Base-by-base conservation (phyloP, 2,113 vertebrate species). In the Cebus imitator region DNA sequence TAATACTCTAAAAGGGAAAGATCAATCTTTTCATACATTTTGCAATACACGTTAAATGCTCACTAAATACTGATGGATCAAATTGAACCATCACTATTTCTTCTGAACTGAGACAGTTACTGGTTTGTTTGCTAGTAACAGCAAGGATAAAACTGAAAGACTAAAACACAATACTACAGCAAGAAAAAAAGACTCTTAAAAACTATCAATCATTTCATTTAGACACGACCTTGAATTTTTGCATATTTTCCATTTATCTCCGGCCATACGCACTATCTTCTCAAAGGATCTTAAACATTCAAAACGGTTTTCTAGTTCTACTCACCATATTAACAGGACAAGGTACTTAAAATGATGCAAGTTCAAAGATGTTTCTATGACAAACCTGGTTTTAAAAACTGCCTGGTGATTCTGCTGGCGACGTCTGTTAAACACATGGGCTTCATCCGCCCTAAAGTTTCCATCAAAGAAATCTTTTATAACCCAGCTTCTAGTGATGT, bases 351-450 rank as follows among this genome's bases (percentile, higher is more conserved):
- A 91, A 64, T 52, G 58, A 72, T 40, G 80, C 27, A 37, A 48
- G 52, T 50, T 95, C 58, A 48, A 76, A 93, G 72, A 61, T n/a
- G 43, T 37, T 57, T 75, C 45, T 17, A 52, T 17, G 52, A 95
- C 61, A 95, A 95, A 84, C 57, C 70, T 95, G 61, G 75, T 27
- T 91, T 93, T 82, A n/a, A 79, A 86, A 75, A 55, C 11, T 57
- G 87, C 55, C 52, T 81, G 82, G 82, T 25, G 40, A 81, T 25
- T 84, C 61, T 68, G 43, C 87, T 82, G 82, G 68, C 32, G 25
- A 9, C 12, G 64, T 96, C 95, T 95, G 92, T 40, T 45, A 25
- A 90, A 57, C 95, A 95, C 76, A 94, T 80, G 95, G 94, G 88
- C 73, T 8, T 20, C 20, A 43, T 80, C 73, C 73, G 55, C 92